Conservation (phyloP, 2,113 vertebrate species). For the Paramisgurnus dabryanus region DNA sequence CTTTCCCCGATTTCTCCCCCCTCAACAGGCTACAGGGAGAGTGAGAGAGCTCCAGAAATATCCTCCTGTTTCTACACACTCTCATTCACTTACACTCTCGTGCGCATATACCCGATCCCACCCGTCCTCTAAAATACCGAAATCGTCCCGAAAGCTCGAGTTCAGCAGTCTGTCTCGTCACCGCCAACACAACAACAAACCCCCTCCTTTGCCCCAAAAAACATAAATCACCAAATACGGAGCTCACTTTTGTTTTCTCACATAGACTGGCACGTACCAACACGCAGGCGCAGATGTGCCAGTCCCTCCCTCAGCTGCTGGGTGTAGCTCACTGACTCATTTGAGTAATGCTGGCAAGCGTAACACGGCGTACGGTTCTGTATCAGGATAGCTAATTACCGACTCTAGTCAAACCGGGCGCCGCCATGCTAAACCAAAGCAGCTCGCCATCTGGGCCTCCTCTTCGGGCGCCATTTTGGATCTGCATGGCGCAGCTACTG, state of each 20-base stretch:
- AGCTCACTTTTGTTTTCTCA: conserved; percentile 25
- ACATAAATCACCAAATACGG: conserved; percentile 32
- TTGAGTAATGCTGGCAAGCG: conserved; percentile 57
- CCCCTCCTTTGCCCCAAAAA: neutral
- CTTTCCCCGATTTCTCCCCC: conserved; percentile 23
- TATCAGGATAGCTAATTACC: conserved; percentile 53
- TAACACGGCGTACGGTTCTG: conserved; percentile 47
- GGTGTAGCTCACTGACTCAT: conserved; percentile 51
- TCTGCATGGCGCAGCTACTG: conserved; percentile 8
- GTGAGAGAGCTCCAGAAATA: conserved; percentile 55
- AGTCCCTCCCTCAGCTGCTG: conserved; percentile 45
- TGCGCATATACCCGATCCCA: conserved; percentile 17
- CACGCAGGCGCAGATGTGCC: conserved; percentile 41
- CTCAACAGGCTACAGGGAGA: conserved; percentile 45
- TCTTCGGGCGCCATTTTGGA: conserved; percentile 53
- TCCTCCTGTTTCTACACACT: conserved; percentile 46
- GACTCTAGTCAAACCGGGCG: conserved; percentile 19
- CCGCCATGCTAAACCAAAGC: conserved; percentile 26
- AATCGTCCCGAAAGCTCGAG: conserved; percentile 19
- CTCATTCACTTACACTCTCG: conserved; percentile 39
- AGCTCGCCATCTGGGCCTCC: conserved; percentile 50
- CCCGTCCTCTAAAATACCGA: conserved; percentile 13
- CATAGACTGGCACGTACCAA: conserved; percentile 40
- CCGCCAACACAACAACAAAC: neutral
- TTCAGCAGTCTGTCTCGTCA: conserved; percentile 23